A percentile compares a stretch with the other conserved stretches of the same genome.
These are phyloP conservation scores for Anorthoa munda DNA, from an alignment of 2,888 invertebrate genomes.

Conservation along the genomic window DNA sequence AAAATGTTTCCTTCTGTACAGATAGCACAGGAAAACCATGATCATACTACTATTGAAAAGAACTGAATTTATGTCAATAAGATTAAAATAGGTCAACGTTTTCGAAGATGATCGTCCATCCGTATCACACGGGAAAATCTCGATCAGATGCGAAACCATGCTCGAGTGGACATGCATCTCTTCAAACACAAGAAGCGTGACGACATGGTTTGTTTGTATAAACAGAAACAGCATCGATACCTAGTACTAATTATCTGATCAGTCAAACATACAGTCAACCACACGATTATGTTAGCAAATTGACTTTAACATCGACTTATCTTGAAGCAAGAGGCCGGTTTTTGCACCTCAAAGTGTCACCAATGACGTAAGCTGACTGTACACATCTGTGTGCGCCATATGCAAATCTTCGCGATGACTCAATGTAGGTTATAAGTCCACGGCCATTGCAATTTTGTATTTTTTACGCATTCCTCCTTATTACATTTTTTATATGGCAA, in stretches of 20 bases:
- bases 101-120: not conserved
- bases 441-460: conserved; percentile 40
- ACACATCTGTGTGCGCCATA: conserved; percentile 28
- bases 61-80: not conserved
- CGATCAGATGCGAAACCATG: not conserved
- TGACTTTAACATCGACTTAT: not conserved
- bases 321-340: not conserved
- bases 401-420: conserved; percentile 40
- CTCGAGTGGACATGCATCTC: conserved; percentile 28
- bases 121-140: not conserved
- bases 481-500: conserved; percentile 30
- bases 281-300: not conserved
- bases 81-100: not conserved
- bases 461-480: conserved; percentile 22
- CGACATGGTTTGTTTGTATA: conserved; percentile 20
- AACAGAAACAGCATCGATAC: conserved; percentile 3
- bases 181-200: conserved; percentile 21
- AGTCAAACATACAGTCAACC: conserved; percentile 2
- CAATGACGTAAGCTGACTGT: conserved; percentile 2
- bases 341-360: not conserved
- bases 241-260: conserved; percentile 11
- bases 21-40: no score
- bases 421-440: conserved; percentile 53
- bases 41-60: no score
- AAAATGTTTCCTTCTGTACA: no score